Base-by-base conservation (phyloP, 2,888 invertebrate genomes). In the Gymnosoma rotundatum region DNA sequence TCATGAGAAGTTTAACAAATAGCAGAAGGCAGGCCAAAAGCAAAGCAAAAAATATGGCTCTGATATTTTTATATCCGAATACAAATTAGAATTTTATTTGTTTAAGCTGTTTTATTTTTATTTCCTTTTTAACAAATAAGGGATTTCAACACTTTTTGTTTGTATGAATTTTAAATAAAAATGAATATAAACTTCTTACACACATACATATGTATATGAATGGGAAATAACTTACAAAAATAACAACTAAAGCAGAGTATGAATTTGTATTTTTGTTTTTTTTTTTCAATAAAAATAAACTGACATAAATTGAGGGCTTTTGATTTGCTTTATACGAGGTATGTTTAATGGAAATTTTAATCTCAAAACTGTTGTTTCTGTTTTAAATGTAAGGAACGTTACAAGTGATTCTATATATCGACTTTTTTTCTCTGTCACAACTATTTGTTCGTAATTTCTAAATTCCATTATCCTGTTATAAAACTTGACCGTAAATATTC, bases 51-150 rank as follows among this genome's bases (percentile, higher is more conserved):
- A 7, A 21, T 14, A 32, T 25, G 25, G 8, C 45, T 54, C 54
- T 54, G n/a, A 4, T n/a, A 32, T 50, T 50, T 63, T 66, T 50
- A 50, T 75, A 81, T 64, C 70, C 38, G 50, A 58, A 70, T 36
- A 50, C 54, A 21, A 25, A 66, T 76, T 56, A 64, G 78, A 52
- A 60, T 78, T 70, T 52, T 63, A 63, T 72, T 67, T 69, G 42
- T 61, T 69, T 25, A 25, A 67, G 52, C 38, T 76, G 1, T 25
- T 45, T 64, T 61, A 52, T 16, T 42, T 32, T 8, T 18, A 56
- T 16, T 32, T 63, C 21, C 38, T 32, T 45, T 52, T n/a, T 12
- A 50, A 42, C 56, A 64, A 38, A 72, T 48, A 72, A 58, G 54
- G 32, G 60, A 52, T 69, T 78, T 78, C 61, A 45, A 78, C 70